A percentile compares a stretch with the other conserved stretches of the same genome.
phyloP scores from a whole-genome alignment of 1,140 invertebrate genomes.

The Microplitis demolitor region DNA sequence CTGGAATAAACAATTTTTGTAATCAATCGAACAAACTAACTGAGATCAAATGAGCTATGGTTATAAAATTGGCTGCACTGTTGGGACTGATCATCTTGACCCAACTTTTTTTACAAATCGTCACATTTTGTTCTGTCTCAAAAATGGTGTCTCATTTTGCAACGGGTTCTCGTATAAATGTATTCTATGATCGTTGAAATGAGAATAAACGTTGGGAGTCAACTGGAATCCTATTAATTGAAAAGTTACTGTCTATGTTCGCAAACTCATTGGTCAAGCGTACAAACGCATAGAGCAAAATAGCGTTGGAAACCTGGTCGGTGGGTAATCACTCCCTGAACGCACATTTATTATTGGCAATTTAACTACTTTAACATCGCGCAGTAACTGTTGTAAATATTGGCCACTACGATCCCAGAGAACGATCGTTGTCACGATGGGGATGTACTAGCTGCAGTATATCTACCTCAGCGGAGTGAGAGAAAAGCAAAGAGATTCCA shows the following conservation, averaged over 20 bases:
- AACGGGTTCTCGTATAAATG: neutral
- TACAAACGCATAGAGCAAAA: slow-evolving; percentile 9
- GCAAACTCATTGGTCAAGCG: slow-evolving; percentile 2
- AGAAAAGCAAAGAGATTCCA: slow-evolving; percentile 21
- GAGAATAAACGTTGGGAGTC: neutral
- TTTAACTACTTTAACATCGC: slow-evolving; percentile 56
- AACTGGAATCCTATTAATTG: neutral
- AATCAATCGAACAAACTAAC: too few relatives aligned
- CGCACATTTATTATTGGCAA: slow-evolving; percentile 57
- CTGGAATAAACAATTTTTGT: too few relatives aligned
- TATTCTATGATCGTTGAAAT: neutral
- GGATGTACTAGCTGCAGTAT: slow-evolving; percentile 54
- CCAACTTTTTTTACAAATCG: too few relatives aligned
- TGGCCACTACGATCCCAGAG: slow-evolving; percentile 45
- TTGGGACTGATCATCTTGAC: too few relatives aligned
- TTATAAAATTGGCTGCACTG: too few relatives aligned
- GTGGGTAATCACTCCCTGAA: slow-evolving; percentile 41
- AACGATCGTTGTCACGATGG: slow-evolving; percentile 56
- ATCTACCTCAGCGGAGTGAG: slow-evolving; percentile 32
- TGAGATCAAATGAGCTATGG: too few relatives aligned
- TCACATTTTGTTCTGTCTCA: too few relatives aligned
- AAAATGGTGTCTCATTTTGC: too few relatives aligned
- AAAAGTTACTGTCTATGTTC: neutral
- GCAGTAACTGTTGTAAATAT: slow-evolving; percentile 51
- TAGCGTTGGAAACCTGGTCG: slow-evolving; percentile 1